Base-by-base conservation (phyloP, 2,113 vertebrate species). In the Nycticryphes semicollaris region DNA sequence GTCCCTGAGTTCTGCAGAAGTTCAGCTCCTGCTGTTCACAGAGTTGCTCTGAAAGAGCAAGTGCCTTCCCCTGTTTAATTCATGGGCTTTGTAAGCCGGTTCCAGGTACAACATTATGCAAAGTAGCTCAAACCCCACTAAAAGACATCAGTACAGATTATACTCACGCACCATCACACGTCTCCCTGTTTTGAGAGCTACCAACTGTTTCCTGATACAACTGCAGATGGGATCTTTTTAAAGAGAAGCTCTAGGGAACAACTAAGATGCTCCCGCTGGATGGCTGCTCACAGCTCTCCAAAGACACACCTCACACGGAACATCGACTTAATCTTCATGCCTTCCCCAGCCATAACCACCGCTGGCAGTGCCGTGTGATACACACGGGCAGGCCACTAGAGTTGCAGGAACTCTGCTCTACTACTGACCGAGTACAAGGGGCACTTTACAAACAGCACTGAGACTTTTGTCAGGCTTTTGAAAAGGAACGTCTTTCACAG, bases 151-250 rank as follows among this genome's bases (percentile, higher is more conserved):
- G 15, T 28, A 31, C 24, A 27, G 27, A 62, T 80, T 35, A 57
- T 39, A 70, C 21, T 39, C 2, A 1, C 19, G n/a, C 5, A 47
- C 4, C 45, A 25, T 54, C 75, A 81, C 22, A 18, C 0, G 1
- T 69, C 14, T 59, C 56, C 20, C 12, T 57, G 12, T 68, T 83
- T 31, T 35, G 12, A 47, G 39, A 21, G 5, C 18, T n/a, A 22
- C 17, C 19, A 45, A 41, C 37, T 16, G 24, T 35, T 63, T 82
- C 63, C 63, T 74, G 30, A 51, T 30, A 22, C 19, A 54, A 37
- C 16, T 20, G 23, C 48, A 75, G n/a, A 72, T 8, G 14, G 30
- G 37, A 63, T 37, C 20, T 51, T 90, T n/a, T 21, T 23, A 59
- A 94, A 79, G 28, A 63, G 25, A 59, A n/a, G 10, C 47, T 75